Conservation (phyloP, 2,888 invertebrate genomes). For the Achlya flavicornis region DNA sequence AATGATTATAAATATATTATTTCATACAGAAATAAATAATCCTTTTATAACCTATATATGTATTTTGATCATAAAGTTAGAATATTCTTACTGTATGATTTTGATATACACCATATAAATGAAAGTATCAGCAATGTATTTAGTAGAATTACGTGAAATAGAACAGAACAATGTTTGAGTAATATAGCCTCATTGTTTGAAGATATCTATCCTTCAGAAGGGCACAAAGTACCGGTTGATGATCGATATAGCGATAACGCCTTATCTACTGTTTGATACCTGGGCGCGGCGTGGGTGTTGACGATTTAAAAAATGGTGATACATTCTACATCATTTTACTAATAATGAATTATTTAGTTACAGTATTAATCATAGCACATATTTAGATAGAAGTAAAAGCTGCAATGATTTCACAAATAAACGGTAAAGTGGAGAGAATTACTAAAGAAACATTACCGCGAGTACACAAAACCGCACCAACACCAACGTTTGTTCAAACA, state of each 20-base stretch:
- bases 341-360: background rate
- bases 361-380: background rate
- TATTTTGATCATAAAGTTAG: no score
- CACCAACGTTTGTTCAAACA: background rate
- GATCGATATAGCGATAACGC: conserved; percentile 22
- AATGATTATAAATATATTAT: no score
- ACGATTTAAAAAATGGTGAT: background rate
- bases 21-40: no score
- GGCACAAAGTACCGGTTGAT: conserved; percentile 23
- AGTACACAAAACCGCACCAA: no score
- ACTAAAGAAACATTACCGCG: no score
- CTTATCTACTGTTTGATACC: conserved; percentile 23
- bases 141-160: background rate
- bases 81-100: no score
- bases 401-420: no score
- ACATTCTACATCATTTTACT: background rate
- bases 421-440: no score
- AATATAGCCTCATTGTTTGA: conserved; percentile 18
- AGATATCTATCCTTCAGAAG: conserved; percentile 23
- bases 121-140: background rate
- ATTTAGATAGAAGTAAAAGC: background rate
- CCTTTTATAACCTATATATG: no score
- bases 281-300: background rate
- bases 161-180: conserved; percentile 8
- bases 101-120: no score